Base-by-base conservation (phyloP, 2,113 vertebrate genomes). In the Caranx melampygus region DNA sequence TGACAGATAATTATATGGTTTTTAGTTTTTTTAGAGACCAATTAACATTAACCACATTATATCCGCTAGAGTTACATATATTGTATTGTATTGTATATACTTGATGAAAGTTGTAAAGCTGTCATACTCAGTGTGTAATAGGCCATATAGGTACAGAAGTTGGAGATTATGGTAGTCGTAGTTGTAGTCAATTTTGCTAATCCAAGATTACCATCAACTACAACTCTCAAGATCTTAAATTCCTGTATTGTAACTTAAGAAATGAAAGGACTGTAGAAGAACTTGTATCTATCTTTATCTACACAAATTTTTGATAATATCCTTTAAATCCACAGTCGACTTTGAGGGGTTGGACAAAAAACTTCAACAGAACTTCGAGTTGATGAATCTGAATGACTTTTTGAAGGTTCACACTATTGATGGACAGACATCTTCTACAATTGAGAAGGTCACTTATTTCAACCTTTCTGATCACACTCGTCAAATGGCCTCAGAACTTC, bases 321-420 rank as follows among this genome's bases (percentile, higher is more conserved):
- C 2, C 55, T 58, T 83, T 49, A 51, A 49, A 60, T 73, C 37
- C 26, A 57, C 81, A 87, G 85, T 74, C 66, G 85, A 87, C 78
- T 84, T 78, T 16, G 54, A 70, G 34, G 85, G 54, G 3, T 47
- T 87, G 81, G 58, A 82, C 40, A 40, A 40, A 31, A 88, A 70
- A 45, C 59, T 70, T 73, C 15, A 76, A 9, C 72, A 77, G 65
- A 77, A 85, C 60, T 65, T 35, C 62, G 81, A 84, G 21, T 34
- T 34, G 75, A 81, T 78, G 85, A 74, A 73, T 49, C 26, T 87
- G 37, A 80, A 66, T 81, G 68, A 81, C 15, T 74, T 87, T 0
- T 71, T 84, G 72, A 9, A 70, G 6, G 72, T 81, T 61, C 3
- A 40, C 63, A 65, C 52, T 51, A 59, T 83, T 51, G 77, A 71